Conservation (phyloP, 2,113 vertebrate genomes). For the Heloderma charlesbogerti region DNA sequence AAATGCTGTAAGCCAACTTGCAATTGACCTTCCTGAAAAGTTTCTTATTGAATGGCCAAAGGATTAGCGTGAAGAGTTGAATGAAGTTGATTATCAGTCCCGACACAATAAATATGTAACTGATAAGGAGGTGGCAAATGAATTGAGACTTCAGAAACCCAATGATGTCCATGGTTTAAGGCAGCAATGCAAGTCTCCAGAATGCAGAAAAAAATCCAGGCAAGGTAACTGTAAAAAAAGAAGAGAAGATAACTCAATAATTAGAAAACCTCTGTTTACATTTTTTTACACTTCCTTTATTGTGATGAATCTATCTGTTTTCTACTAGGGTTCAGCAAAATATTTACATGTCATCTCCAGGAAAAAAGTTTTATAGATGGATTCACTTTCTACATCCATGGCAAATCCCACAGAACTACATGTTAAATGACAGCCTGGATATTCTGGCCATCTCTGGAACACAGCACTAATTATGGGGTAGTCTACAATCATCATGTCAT, state of each 20-base stretch:
- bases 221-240: constrained; percentile 70
- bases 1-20: constrained; percentile 89
- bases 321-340: background rate
- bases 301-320: background rate
- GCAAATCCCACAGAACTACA: background rate
- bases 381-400: background rate
- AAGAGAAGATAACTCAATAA: background rate
- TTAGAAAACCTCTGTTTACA: background rate
- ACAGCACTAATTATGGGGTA: background rate
- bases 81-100: constrained; percentile 92
- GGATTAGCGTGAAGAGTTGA: constrained; percentile 87
- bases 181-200: constrained; percentile 48
- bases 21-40: constrained; percentile 93
- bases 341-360: constrained; percentile 12
- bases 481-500: background rate
- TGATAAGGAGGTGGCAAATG: constrained; percentile 90
- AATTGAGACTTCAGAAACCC: constrained; percentile 92
- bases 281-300: background rate
- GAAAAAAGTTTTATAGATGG: background rate
- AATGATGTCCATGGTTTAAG: constrained; percentile 84
- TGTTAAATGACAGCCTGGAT: background rate
- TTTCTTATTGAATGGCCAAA: constrained; percentile 92
- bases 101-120: constrained; percentile 93
- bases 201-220: constrained; percentile 3
- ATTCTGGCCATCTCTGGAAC: background rate